Base-by-base conservation (phyloP, 1,140 invertebrate genomes). In the Anastatus disparis region DNA sequence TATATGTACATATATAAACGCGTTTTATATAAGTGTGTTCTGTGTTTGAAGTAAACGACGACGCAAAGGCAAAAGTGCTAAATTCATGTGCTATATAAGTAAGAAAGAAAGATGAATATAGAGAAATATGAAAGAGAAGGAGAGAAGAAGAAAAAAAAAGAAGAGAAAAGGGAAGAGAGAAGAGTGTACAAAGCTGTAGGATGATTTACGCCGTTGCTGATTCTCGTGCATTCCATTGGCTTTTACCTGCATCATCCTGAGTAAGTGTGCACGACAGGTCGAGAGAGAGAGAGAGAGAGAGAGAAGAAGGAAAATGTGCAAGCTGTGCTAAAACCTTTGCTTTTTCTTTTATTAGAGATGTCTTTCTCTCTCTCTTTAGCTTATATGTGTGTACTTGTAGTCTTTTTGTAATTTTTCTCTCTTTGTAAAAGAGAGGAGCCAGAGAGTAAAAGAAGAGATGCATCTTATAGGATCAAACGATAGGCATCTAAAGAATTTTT, bases 161-260 rank as follows among this genome's bases (percentile, higher is more conserved):
- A 22, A 52, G 64, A 56, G 35, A 35, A 52, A 58, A 29, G 44
- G 20, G 20, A 35, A 59, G 59, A 44, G 38, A 63, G 50, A 42
- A 48, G 17, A 31, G 38, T 53, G 12, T 48, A 55, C 29, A 48
- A 53, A 22, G n/a, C 3, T 52, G 40, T 26, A 13, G 48, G 35
- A 70, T 74, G 73, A 74, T 74, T 74, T 74, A 74, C 65, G 56
- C 73, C 66, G 65, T 62, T 61, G 70, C 73, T 65, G 62, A 74
- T 74, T 74, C 70, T 58, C 53, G 64, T 20, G 44, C 65, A 68
- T 68, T 68, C 65, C 55, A 38, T 46, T n/a, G 24, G 27, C 58
- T 59, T 55, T 55, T 55, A 35, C 29, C 53, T 35, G n/a, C n/a
- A 55, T 17, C 53, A 55, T 55, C 35, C 17, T 22, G 17, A 9